Percentiles rank a stretch among this genome's conserved stretches.
Evolutionary conservation across 2,113 vertebrate genomes (phyloP).

Genomic region (Picathartes gymnocephalus): DNA sequence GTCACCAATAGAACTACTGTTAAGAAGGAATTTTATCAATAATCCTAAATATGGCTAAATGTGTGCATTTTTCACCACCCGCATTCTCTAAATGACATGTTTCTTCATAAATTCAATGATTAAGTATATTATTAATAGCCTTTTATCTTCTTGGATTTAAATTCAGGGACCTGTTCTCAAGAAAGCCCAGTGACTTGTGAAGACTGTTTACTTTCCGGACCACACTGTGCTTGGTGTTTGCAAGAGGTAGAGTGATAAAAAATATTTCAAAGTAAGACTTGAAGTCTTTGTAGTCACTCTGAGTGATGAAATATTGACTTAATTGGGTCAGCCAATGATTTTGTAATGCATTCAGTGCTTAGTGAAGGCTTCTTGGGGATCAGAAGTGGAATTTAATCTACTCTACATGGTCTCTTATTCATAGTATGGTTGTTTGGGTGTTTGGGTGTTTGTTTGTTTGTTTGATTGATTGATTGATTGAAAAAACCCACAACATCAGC

Average conservation of each 20-base stretch:
- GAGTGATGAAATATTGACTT: slow-evolving; percentile 26
- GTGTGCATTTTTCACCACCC: not conserved
- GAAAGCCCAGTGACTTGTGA: slow-evolving; percentile 83
- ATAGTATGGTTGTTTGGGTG: not conserved
- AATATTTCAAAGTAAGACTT: slow-evolving; percentile 7
- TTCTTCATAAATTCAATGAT: not conserved
- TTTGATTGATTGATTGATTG: not conserved
- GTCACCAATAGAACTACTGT: not conserved
- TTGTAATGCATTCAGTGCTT: not conserved
- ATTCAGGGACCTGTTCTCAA: slow-evolving; percentile 81
- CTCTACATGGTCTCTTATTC: not conserved
- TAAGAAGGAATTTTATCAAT: not conserved
- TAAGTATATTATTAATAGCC: slow-evolving; percentile 16
- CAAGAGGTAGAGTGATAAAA: slow-evolving; percentile 83
- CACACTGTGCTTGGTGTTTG: slow-evolving; percentile 91
- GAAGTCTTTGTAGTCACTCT: slow-evolving; percentile 19
- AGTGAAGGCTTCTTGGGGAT: not conserved
- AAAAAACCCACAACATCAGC: not conserved
- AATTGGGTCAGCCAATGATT: not conserved
- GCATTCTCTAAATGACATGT: not conserved
- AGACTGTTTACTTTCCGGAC: slow-evolving; percentile 87
- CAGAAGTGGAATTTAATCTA: not conserved
- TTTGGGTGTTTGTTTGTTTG: not conserved
- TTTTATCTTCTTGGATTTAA: slow-evolving; percentile 49
- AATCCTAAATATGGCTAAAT: not conserved